A percentile compares a stretch with the other conserved stretches of the same genome.
Evolutionary conservation across 1,140 invertebrate species (phyloP).

Genomic region (Stegodyphus dumicola): DNA sequence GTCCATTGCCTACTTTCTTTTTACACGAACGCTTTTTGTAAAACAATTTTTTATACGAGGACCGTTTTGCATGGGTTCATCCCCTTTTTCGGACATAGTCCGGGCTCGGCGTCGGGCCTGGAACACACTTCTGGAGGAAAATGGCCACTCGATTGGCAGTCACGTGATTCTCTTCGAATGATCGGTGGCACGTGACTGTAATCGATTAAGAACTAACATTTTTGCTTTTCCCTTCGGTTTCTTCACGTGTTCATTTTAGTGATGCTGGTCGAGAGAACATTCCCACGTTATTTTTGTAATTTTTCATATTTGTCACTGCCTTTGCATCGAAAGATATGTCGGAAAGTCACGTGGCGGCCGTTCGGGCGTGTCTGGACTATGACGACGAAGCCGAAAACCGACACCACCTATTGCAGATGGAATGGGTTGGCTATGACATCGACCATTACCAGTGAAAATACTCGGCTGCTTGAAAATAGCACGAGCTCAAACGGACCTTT

Average conservation of each 20-base stretch:
- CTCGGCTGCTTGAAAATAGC: conserved; percentile 10
- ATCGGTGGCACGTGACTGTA: not conserved
- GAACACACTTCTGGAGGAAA: not conserved
- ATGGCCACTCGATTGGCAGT: not conserved
- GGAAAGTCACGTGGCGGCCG: not conserved
- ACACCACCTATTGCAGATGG: not conserved
- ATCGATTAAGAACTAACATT: not conserved
- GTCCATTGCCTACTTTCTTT: conserved; percentile 51
- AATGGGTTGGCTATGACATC: not conserved
- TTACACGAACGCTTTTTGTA: conserved; percentile 50
- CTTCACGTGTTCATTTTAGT: conserved; percentile 1
- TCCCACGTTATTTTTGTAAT: conserved; percentile 59
- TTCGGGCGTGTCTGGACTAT: not conserved
- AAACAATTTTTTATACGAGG: conserved; percentile 27
- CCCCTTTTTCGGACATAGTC: not conserved
- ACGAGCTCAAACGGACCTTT: not conserved
- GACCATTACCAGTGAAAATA: not conserved
- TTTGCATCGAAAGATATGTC: conserved; percentile 32
- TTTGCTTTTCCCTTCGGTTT: not conserved
- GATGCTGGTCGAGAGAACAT: conserved; percentile 47
- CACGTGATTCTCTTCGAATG: not conserved
- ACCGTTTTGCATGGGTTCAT: conserved; percentile 9
- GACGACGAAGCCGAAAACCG: not conserved
- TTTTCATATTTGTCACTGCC: conserved; percentile 57
- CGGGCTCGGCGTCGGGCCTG: not conserved